Evolutionary conservation across 1,140 invertebrate species (phyloP).

Genomic region (Drosophila pandora): DNA sequence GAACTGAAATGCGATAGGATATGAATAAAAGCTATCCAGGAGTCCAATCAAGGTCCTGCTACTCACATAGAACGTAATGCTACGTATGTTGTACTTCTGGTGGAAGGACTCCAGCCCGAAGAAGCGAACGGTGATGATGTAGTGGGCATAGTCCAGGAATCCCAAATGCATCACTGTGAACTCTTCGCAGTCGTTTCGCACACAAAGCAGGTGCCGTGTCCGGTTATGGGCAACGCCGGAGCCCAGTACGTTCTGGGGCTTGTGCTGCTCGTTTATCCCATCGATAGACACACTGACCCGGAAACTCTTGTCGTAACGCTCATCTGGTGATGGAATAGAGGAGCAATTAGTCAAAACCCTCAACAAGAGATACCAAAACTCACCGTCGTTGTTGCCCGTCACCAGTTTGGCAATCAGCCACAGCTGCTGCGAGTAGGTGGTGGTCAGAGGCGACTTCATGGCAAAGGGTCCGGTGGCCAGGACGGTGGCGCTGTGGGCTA

Average conservation of each 20-base stretch:
- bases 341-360: constrained; percentile 74
- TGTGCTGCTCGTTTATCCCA: constrained; percentile 90
- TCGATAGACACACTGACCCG: constrained; percentile 92
- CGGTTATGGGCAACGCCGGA: constrained; percentile 88
- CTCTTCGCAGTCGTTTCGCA: constrained; percentile 92
- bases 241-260: constrained; percentile 87
- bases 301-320: constrained; percentile 94
- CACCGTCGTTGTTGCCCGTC: constrained; percentile 93
- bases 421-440: constrained; percentile 95
- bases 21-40: neutral
- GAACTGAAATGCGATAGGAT: constrained; percentile 87
- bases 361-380: constrained; percentile 58
- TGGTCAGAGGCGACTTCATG: constrained; percentile 92
- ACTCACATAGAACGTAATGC: constrained; percentile 96
- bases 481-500: constrained; percentile 85
- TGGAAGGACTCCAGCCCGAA: constrained; percentile 93
- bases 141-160: constrained; percentile 94
- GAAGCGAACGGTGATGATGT: constrained; percentile 93
- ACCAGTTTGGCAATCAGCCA: constrained; percentile 95
- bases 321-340: constrained; percentile 85
- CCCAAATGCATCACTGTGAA: constrained; percentile 95
- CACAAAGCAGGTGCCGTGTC: constrained; percentile 92
- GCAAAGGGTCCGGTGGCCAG: constrained; percentile 93
- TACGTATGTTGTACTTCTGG: constrained; percentile 92
- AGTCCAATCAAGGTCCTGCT: constrained; percentile 43